phyloP scores from a whole-genome alignment of 2,113 vertebrate species.

The Trogon surrucura region DNA sequence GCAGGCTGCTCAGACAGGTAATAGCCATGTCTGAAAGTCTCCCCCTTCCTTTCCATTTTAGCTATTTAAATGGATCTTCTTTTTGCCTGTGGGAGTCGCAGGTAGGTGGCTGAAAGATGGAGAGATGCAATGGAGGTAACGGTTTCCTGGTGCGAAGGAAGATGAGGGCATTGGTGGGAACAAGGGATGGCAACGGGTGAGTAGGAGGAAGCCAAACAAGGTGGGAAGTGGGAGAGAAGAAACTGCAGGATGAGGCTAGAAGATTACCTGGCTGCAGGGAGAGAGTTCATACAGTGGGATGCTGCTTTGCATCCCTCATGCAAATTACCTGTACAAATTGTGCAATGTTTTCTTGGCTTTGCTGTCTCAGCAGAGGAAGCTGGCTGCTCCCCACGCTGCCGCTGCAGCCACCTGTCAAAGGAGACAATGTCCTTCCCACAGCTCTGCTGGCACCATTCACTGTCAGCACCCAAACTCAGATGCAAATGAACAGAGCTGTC shows the following conservation, averaged over 20 bases:
- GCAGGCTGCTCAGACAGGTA: not conserved
- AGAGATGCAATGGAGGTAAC: not conserved
- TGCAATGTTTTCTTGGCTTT: not conserved
- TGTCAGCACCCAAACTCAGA: not conserved
- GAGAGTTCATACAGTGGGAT: not conserved
- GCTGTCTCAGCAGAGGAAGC: not conserved
- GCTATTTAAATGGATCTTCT: not conserved
- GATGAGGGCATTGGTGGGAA: not conserved
- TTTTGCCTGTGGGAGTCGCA: not conserved
- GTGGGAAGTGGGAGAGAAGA: not conserved
- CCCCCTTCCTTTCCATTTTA: not conserved
- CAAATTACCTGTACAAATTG: not conserved
- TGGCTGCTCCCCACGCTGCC: not conserved
- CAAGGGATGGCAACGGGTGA: accelerated
- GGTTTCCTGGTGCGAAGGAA: not conserved
- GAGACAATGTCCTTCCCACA: not conserved
- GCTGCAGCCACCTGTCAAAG: not conserved
- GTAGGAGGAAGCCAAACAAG: not conserved
- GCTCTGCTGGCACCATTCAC: not conserved
- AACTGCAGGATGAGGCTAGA: not conserved
- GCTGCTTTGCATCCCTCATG: not conserved
- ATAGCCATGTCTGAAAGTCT: not conserved
- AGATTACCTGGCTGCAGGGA: not conserved
- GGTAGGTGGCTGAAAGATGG: not conserved
- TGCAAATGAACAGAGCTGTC: not conserved